These are phyloP conservation scores for Hippopotamyrus pictus DNA, from an alignment of 2,797 vertebrate genomes.

Conservation along the genomic window DNA sequence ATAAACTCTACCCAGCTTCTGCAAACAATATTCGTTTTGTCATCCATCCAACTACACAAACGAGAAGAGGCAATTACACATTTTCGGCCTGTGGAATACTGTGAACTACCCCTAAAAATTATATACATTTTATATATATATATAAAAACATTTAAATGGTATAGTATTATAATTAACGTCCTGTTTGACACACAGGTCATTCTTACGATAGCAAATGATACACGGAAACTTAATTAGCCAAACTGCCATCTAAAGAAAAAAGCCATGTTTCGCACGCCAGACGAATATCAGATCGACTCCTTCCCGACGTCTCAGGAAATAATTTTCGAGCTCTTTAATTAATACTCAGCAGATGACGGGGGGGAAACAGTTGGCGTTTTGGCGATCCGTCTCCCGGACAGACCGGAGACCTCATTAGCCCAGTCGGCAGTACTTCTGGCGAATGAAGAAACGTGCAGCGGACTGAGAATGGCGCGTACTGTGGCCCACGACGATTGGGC, in stretches of 20 bases:
- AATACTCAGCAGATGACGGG: background rate
- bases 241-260: slow-evolving; percentile 5
- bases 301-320: background rate
- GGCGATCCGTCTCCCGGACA: background rate
- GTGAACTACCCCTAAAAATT: background rate
- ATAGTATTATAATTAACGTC: background rate
- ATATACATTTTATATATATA: background rate
- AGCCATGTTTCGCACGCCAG: background rate
- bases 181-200: background rate
- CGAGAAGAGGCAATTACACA: background rate
- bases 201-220: background rate
- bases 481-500: background rate
- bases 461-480: background rate
- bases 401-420: background rate
- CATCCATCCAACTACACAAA: background rate
- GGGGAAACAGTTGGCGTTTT: background rate
- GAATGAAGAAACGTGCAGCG: background rate
- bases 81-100: background rate
- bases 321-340: slow-evolving; percentile 5
- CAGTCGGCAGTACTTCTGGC: background rate
- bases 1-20: background rate
- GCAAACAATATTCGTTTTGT: background rate
- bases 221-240: background rate
- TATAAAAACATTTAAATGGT: background rate
- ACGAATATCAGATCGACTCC: background rate